phyloP scores from a whole-genome alignment of 2,888 invertebrate genomes.

The Ochropacha duplaris region DNA sequence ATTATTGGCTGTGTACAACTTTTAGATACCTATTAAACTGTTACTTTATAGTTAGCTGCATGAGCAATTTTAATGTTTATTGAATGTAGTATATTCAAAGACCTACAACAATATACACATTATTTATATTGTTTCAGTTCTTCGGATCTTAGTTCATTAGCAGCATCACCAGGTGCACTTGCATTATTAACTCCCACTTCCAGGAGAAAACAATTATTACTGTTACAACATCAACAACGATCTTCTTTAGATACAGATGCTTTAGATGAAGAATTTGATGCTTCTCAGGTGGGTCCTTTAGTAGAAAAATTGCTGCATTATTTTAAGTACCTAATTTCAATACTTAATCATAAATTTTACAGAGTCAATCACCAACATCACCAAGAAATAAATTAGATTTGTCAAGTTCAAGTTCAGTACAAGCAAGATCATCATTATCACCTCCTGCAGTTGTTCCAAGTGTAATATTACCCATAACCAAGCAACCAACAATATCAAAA shows the following conservation, averaged over 20 bases:
- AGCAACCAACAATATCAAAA: conserved; percentile 74
- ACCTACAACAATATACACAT: not conserved
- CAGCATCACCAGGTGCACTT: conserved; percentile 80
- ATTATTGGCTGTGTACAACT: not conserved
- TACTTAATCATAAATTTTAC: conserved; percentile 26
- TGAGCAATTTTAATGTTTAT: too few species aligned
- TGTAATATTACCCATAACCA: conserved; percentile 70
- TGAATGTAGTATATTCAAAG: too few species aligned
- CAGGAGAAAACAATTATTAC: conserved; percentile 88
- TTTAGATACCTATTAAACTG: not conserved
- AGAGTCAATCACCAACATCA: conserved; percentile 80
- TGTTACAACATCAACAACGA: conserved; percentile 92
- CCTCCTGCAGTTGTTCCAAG: conserved; percentile 77
- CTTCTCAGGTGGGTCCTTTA: conserved; percentile 74
- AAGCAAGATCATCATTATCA: conserved; percentile 67
- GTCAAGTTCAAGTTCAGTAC: conserved; percentile 59
- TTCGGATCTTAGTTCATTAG: conserved; percentile 77
- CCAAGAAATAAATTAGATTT: conserved; percentile 78
- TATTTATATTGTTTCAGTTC: conserved; percentile 53
- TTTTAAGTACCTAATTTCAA: conserved; percentile 6
- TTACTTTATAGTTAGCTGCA: too few species aligned
- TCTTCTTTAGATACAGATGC: conserved; percentile 94
- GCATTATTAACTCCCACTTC: conserved; percentile 90
- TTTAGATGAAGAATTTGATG: conserved; percentile 87
- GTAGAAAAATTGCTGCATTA: not conserved